Percentiles rank a stretch among this genome's conserved stretches.
Evolutionary conservation across 2,797 vertebrate species (phyloP).

Genomic region (Paramormyrops hopkinsi): DNA sequence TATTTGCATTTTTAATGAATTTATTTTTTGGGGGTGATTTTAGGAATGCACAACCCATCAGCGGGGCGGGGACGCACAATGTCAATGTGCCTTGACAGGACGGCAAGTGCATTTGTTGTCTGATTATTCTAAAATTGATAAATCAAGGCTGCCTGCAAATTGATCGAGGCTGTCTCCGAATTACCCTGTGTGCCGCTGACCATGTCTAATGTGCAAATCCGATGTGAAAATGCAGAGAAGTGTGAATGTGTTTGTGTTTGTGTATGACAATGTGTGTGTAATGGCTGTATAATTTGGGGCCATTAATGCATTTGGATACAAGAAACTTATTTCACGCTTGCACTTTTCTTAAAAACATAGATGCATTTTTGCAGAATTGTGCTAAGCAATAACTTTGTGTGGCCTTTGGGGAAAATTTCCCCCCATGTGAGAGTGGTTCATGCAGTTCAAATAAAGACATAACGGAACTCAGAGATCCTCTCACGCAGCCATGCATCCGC

Average conservation of each 20-base stretch:
- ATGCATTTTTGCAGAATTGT: neutral
- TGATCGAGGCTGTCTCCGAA: neutral
- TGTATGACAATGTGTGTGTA: neutral
- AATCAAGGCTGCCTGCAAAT: neutral
- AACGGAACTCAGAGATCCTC: neutral
- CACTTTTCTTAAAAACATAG: neutral
- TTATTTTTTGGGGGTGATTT: slow-evolving; percentile 19
- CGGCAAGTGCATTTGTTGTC: neutral
- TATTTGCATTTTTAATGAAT: slow-evolving; percentile 18
- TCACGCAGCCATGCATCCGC: neutral
- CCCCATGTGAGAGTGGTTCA: slow-evolving; percentile 2
- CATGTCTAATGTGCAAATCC: neutral
- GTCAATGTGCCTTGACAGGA: neutral
- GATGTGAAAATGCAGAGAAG: neutral
- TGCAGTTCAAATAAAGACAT: neutral
- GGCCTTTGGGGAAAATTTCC: neutral
- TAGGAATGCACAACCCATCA: slow-evolving; percentile 14
- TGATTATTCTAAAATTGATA: neutral
- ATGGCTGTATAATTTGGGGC: neutral
- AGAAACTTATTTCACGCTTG: neutral
- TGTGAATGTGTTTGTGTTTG: neutral
- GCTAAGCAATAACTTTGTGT: neutral
- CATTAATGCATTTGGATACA: neutral
- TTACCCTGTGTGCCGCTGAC: neutral
- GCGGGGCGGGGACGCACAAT: neutral